Conservation (phyloP, 2,888 invertebrate species). For the Perizoma flavofasciatum region DNA sequence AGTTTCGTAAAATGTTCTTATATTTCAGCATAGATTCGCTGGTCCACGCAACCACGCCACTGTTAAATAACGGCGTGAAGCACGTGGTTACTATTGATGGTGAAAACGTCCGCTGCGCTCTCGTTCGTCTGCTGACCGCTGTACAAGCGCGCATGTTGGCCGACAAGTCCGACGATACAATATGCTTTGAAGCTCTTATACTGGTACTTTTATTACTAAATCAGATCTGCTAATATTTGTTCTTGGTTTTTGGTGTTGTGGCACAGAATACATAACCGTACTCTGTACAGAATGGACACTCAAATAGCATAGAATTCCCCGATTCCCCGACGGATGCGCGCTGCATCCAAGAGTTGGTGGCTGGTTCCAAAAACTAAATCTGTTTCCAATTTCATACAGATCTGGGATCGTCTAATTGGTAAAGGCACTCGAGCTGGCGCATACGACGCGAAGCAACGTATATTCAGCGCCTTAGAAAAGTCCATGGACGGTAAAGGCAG, state of each 20-base stretch:
- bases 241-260: neutral
- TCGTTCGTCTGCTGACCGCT: slow-evolving; percentile 84
- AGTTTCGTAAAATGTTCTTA: neutral
- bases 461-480: slow-evolving; percentile 85
- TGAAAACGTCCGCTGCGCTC: slow-evolving; percentile 86
- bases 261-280: neutral
- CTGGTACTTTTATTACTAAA: slow-evolving; percentile 53
- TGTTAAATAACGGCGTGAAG: slow-evolving; percentile 73
- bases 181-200: slow-evolving; percentile 85
- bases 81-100: slow-evolving; percentile 85
- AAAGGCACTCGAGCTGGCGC: slow-evolving; percentile 72
- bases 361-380: neutral
- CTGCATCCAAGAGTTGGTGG: too few relatives aligned
- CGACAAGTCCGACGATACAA: slow-evolving; percentile 90
- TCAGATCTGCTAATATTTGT: neutral
- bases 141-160: slow-evolving; percentile 86
- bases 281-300: too few relatives aligned
- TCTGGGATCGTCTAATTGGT: slow-evolving; percentile 83
- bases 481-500: slow-evolving; percentile 86
- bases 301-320: too few relatives aligned
- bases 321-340: too few relatives aligned
- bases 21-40: slow-evolving; percentile 68
- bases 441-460: slow-evolving; percentile 86
- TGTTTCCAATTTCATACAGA: slow-evolving; percentile 66
- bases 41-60: slow-evolving; percentile 80